phyloP scores from a whole-genome alignment of 2,888 invertebrate genomes.

The Dastarcus helophoroides region DNA sequence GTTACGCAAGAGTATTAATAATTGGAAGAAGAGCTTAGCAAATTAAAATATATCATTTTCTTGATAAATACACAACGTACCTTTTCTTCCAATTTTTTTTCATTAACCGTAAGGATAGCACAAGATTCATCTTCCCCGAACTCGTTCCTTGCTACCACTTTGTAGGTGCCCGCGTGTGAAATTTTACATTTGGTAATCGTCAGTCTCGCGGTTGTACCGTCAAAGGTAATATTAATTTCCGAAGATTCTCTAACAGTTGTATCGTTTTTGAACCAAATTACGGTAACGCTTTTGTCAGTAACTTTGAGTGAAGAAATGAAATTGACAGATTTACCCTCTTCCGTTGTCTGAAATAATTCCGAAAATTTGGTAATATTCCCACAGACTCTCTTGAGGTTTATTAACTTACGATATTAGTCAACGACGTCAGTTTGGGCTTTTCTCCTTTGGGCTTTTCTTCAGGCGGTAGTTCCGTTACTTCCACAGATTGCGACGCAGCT shows the following conservation, averaged over 20 bases:
- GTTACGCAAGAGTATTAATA: no score
- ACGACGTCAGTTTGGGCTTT: conserved; percentile 68
- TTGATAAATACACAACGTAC: no score
- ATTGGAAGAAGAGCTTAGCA: no score
- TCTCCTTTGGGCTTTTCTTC: conserved; percentile 63
- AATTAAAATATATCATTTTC: no score
- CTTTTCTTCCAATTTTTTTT: conserved; percentile 37
- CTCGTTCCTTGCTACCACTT: conserved; percentile 80
- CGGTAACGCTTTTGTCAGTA: conserved; percentile 65
- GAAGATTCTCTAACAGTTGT: conserved; percentile 66
- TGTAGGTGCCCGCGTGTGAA: conserved; percentile 71
- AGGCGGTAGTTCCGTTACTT: conserved; percentile 72
- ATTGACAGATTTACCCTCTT: conserved; percentile 67
- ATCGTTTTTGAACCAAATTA: conserved; percentile 78
- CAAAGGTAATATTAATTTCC: conserved; percentile 68
- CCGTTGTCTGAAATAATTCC: conserved; percentile 42
- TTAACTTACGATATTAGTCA: conserved; percentile 59
- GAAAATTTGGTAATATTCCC: conserved; percentile 1
- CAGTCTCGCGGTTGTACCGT: conserved; percentile 69
- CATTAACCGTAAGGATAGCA: conserved; percentile 69
- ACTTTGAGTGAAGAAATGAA: conserved; percentile 63
- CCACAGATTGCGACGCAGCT: conserved; percentile 78
- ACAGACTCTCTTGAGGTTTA: conserved; percentile 1
- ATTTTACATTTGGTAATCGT: conserved; percentile 62
- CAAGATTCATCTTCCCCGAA: conserved; percentile 81